Percentiles rank a stretch among this genome's conserved stretches.
These are phyloP conservation scores for Pentamera pediparva DNA, from an alignment of 53 echinoderm and acorn worm species.

Conservation along the genomic window DNA sequence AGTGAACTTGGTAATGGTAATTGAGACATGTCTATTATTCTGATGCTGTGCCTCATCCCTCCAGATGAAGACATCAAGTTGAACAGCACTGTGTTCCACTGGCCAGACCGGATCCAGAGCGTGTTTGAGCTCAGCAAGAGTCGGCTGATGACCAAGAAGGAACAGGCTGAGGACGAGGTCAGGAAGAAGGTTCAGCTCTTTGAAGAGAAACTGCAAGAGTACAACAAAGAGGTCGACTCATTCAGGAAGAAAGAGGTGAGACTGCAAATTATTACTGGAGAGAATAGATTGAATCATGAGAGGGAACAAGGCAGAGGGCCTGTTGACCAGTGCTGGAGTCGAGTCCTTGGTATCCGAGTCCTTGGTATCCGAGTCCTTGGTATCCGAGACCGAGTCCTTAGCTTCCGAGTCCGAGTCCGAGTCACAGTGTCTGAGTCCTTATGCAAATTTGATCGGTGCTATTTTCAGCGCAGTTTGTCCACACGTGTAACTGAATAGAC, in stretches of 20 bases:
- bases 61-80: conserved; percentile 96
- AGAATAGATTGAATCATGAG: background rate
- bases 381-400: too few species aligned
- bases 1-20: background rate
- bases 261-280: background rate
- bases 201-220: conserved; percentile 92
- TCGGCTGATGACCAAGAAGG: conserved; percentile 75
- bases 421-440: too few species aligned
- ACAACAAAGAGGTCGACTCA: conserved; percentile 85
- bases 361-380: too few species aligned
- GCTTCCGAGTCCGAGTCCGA: background rate
- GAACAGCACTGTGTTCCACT: conserved; percentile 99
- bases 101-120: conserved; percentile 98
- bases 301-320: background rate
- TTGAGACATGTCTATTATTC: background rate
- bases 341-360: too few species aligned
- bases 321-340: too few species aligned
- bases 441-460: too few species aligned
- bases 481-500: too few species aligned
- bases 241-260: conserved; percentile 96
- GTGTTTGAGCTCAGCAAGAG: conserved; percentile 93
- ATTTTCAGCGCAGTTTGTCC: too few species aligned
- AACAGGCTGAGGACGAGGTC: conserved; percentile 95
- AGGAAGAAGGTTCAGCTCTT: conserved; percentile 81
- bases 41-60: background rate